Percentiles rank a stretch among this genome's conserved stretches.
phyloP scores from a whole-genome alignment of 92 coral and sea anemone genomes.

The Porites evermanni region DNA sequence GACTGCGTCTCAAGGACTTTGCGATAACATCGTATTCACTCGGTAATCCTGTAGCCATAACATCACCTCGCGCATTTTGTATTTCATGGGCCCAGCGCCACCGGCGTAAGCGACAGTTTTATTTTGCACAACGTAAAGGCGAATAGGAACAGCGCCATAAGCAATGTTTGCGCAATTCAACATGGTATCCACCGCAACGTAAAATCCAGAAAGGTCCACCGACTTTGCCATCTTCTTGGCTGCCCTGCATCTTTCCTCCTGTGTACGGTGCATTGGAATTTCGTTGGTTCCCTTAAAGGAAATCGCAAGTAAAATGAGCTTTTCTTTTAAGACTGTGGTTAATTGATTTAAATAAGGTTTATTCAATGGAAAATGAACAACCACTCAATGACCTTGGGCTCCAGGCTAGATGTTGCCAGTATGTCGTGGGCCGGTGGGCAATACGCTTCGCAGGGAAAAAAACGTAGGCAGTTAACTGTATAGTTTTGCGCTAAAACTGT shows the following conservation, averaged over 20 bases:
- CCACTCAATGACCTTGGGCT: not conserved
- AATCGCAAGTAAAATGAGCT: not conserved
- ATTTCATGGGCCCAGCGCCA: conserved; percentile 75
- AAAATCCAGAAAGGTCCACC: conserved; percentile 54
- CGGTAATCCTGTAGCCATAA: conserved; percentile 64
- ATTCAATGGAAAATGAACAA: too few species aligned
- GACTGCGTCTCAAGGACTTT: not conserved
- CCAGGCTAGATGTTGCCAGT: not conserved
- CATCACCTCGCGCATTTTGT: conserved; percentile 66
- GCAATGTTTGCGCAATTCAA: conserved; percentile 77
- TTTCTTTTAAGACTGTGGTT: not conserved
- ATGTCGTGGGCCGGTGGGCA: not conserved
- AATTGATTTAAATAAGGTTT: too few species aligned
- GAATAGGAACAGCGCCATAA: conserved; percentile 88
- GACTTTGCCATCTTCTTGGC: conserved; percentile 66
- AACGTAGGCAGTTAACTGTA: not conserved
- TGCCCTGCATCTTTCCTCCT: conserved; percentile 68
- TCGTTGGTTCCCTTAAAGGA: conserved; percentile 15
- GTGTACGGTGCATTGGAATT: conserved; percentile 43
- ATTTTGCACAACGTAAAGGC: conserved; percentile 75
- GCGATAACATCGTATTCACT: not conserved
- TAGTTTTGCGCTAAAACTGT: not conserved
- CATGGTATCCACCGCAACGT: conserved; percentile 84
- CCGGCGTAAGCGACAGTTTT: conserved; percentile 75
- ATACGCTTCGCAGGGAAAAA: not conserved